Evolutionary conservation across 2,113 vertebrate genomes (phyloP).

Genomic region (Piaya cayana): DNA sequence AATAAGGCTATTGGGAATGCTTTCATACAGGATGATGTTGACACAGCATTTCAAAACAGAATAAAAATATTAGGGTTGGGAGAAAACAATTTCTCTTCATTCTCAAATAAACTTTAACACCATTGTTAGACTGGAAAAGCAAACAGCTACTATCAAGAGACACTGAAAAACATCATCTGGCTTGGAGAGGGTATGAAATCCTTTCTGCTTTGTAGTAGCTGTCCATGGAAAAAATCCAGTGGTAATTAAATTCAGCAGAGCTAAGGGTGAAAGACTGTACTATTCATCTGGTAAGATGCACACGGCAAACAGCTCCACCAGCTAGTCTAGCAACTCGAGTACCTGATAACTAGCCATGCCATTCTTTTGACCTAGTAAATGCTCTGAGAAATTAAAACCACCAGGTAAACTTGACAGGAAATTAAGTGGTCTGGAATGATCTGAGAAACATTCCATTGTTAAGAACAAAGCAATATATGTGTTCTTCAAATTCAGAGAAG

Average conservation of each 20-base stretch:
- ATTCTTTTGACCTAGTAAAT: not conserved
- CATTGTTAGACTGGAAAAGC: not conserved
- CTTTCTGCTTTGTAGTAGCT: not conserved
- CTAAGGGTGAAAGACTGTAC: not conserved
- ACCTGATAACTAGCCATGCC: not conserved
- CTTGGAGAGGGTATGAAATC: not conserved
- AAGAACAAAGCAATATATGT: not conserved
- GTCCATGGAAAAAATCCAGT: not conserved
- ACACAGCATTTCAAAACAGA: not conserved
- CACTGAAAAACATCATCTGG: not conserved
- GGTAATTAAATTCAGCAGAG: not conserved
- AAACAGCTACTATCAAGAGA: not conserved
- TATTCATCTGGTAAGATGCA: not conserved
- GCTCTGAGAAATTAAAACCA: not conserved
- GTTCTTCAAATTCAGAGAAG: slow-evolving; percentile 13
- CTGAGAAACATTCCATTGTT: not conserved
- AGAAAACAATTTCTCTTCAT: not conserved
- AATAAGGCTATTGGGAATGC: not conserved
- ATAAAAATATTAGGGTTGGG: not conserved
- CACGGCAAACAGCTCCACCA: not conserved
- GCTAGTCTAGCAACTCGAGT: not conserved
- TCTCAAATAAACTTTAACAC: not conserved
- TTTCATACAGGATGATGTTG: not conserved
- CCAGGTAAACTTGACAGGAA: slow-evolving; percentile 32
- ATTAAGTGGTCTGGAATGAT: not conserved